Base-by-base conservation (phyloP, 2,113 vertebrate species). In the Ibidorhyncha struthersii region DNA sequence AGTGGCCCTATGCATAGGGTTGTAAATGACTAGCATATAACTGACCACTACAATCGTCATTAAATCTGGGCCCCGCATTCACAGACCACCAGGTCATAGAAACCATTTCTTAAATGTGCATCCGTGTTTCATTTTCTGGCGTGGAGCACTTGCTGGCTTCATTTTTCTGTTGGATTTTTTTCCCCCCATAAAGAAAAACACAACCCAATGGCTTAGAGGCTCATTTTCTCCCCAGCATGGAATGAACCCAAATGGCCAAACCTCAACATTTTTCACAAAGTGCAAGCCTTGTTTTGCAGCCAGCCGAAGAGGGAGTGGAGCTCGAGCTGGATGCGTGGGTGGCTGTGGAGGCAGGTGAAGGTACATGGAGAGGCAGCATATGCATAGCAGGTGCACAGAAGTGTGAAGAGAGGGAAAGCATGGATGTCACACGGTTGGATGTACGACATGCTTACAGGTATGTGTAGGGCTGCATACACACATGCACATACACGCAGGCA, bases 251-350 rank as follows among this genome's bases (percentile, higher is more conserved):
- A 58, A 95, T 4, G 26, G 82, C 76, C 82, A 93, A 89, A 95
- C 74, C 76, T 96, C 96, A 92, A 55, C 79, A 63, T 88, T 92
- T 88, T 94, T 86, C 88, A 62, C 53, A 4, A 80, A 94, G 82
- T 72, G 38, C 15, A 58, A 90, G 58, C 79, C 71, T 91, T 92
- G 84, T 80, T 87, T 94, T 73, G 53, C 78, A 92, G 92, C 74
- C 93, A 93, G 74, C 53, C 0, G 0, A 85, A 58, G 71, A 62
- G 23, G 38, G 62, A 94, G 36, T 7, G 66, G 70, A 55, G 61
- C 72, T 61, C 0, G 7, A 40, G 56, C 45, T 78, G 72, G 14
- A 3, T 36, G n/a, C 45, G 83, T 53, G 73, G 77, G 80, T 87
- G 81, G 77, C 88, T 90, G 65, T 38, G 61, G 50, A 52, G 52